phyloP scores from a whole-genome alignment of 2,888 invertebrate species.

The Cerastoderma edule region DNA sequence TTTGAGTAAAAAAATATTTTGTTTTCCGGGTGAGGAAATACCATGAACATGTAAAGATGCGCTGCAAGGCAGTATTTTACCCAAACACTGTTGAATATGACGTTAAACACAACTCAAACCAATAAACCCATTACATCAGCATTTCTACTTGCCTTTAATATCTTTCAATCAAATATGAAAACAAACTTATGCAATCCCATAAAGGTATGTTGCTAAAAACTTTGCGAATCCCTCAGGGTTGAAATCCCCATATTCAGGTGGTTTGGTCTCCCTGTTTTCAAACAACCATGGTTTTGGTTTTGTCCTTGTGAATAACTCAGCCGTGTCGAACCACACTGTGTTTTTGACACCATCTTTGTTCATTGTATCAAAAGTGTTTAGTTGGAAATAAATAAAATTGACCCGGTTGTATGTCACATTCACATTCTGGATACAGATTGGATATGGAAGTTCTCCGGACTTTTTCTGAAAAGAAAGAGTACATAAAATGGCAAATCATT shows the following conservation, averaged over 20 bases:
- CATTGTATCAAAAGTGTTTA: slow-evolving; percentile 20
- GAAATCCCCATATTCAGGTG: slow-evolving; percentile 12
- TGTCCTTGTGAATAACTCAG: slow-evolving; percentile 7
- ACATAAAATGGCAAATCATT: no score
- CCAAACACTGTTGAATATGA: no score
- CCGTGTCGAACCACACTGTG: slow-evolving; percentile 19
- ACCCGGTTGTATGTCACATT: slow-evolving; percentile 14
- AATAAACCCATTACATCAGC: no score
- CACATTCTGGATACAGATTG: slow-evolving; percentile 23
- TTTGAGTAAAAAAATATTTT: no score
- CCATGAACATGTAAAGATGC: no score
- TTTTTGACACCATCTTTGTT: slow-evolving; percentile 23
- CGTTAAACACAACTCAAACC: no score
- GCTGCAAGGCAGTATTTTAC: no score
- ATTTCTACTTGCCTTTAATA: no score
- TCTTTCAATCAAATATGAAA: no score
- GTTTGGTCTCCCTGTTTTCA: not conserved
- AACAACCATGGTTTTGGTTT: slow-evolving; percentile 23
- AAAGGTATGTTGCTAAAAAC: slow-evolving; percentile 22
- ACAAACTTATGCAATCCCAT: slow-evolving; percentile 46
- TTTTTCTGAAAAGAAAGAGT: slow-evolving; percentile 35
- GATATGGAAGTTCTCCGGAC: slow-evolving; percentile 10
- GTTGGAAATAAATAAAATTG: slow-evolving; percentile 27
- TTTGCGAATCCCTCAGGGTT: not conserved
- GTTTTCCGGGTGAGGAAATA: no score